A percentile compares a stretch with the other conserved stretches of the same genome.
phyloP scores from a whole-genome alignment of 1,140 invertebrate genomes.

The Pseudomyrmex gracilis region DNA sequence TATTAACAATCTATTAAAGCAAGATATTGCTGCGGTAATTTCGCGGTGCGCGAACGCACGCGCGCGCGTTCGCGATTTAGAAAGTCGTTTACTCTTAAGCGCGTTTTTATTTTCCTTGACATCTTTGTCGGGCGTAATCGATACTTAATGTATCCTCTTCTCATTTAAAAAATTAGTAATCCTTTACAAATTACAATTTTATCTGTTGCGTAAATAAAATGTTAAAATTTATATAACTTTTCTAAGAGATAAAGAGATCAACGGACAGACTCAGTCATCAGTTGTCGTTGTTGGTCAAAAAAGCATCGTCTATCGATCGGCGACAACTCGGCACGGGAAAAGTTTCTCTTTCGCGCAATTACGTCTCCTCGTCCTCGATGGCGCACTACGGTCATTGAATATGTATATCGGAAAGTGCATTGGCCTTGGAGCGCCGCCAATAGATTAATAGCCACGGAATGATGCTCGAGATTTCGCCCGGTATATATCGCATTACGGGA shows the following conservation, averaged over 20 bases:
- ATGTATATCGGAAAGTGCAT: constrained; percentile 82
- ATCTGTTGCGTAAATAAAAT: too few species aligned
- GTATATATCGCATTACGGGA: constrained; percentile 81
- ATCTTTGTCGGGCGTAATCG: neutral
- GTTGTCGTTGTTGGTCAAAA: neutral
- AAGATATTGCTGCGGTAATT: constrained; percentile 31
- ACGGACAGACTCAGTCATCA: too few species aligned
- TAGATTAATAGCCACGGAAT: constrained; percentile 84
- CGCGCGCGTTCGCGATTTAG: neutral
- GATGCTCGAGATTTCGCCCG: constrained; percentile 82
- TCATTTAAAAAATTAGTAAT: neutral
- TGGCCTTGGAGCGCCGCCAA: constrained; percentile 82
- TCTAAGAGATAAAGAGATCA: too few species aligned
- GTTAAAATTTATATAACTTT: too few species aligned
- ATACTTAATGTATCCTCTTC: neutral
- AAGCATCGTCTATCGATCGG: constrained; percentile 40
- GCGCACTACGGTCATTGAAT: constrained; percentile 75
- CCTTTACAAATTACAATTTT: neutral
- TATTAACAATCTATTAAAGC: constrained; percentile 32
- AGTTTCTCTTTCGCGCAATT: constrained; percentile 61
- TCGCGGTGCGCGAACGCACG: neutral
- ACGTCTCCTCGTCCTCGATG: constrained; percentile 55
- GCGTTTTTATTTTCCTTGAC: neutral
- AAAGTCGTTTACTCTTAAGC: neutral
- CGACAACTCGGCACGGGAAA: constrained; percentile 51